Base-by-base conservation (phyloP, 2,113 vertebrate genomes). In the Xiphias gladius region DNA sequence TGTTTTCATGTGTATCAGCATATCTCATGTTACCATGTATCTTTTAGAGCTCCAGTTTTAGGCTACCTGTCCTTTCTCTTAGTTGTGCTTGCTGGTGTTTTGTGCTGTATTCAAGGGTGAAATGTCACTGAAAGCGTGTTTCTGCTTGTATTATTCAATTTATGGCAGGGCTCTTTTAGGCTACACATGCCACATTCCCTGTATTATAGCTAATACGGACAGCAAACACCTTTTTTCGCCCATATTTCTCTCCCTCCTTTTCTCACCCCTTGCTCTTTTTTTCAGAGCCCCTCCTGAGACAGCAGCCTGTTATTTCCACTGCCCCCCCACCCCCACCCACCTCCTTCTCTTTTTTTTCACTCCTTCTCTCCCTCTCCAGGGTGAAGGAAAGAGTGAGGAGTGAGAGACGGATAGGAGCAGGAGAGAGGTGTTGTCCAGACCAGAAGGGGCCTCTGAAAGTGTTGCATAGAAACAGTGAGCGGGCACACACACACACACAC, bases 321-420 rank as follows among this genome's bases (percentile, higher is more conserved):
- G 88, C 92, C 81, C 89, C 88, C 86, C 90, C 83, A 0, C 52
- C 48, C 83, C 62, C 59, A 39, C 24, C 7, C n/a, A n/a, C 35
- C 73, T 19, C 58, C 77, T 50, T 73, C 67, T 78, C 59, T 64
- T 91, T 88, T 86, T 86, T 87, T 91, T 91, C 78, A 58, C 83
- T 89, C 83, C 82, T 82, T 89, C 85, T 91, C 91, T 90, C 82
- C 85, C 89, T 92, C 91, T 92, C 86, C 87, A 82, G 93, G 92
- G 90, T 93, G 92, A 94, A 95, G 94, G 94, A 95, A 95, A 93
- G 94, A 95, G 93, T 94, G 93, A 94, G 94, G 93, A 94, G 90
- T 95, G 94, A 95, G 95, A 90, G 90, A 92, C 68, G 91, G 87
- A 93, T 90, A 86, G 93, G 85, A 90, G 91, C 89, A 88, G 85